phyloP scores from a whole-genome alignment of 2,797 vertebrate genomes.

The Arremon brunneinucha region DNA sequence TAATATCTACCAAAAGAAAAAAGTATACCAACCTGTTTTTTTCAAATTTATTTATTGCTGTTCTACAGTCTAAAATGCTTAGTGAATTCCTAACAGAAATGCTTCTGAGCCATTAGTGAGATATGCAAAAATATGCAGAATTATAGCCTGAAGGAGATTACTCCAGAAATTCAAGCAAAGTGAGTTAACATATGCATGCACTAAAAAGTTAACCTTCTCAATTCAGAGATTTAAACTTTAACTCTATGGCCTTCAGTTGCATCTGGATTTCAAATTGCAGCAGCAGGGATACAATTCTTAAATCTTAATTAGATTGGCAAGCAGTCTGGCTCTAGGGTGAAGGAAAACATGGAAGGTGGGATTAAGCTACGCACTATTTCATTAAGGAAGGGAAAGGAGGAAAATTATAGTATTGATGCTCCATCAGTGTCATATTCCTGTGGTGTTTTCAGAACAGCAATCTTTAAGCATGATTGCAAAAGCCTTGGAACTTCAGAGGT shows the following conservation, averaged over 20 bases:
- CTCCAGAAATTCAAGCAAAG: conserved; percentile 53
- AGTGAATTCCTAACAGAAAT: conserved; percentile 42
- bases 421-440: background rate
- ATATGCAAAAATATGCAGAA: conserved; percentile 73
- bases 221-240: conserved; percentile 63
- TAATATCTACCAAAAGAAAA: conserved; percentile 29
- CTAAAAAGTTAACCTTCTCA: conserved; percentile 56
- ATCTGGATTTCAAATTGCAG: conserved; percentile 49
- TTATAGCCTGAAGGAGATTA: conserved; percentile 68
- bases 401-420: background rate
- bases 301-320: conserved; percentile 67
- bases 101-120: conserved; percentile 43
- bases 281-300: conserved; percentile 30
- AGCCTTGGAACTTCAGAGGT: background rate
- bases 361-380: background rate
- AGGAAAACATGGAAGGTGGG: conserved; percentile 6
- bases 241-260: conserved; percentile 21
- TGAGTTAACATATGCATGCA: conserved; percentile 48
- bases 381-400: background rate
- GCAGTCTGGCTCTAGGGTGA: background rate
- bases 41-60: background rate
- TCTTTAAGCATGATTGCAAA: background rate
- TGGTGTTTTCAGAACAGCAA: conserved; percentile 3
- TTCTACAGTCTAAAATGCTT: background rate
- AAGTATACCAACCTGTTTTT: background rate